Evolutionary conservation across 2,888 invertebrate genomes (phyloP).

Genomic region (Bimastos eiseni): DNA sequence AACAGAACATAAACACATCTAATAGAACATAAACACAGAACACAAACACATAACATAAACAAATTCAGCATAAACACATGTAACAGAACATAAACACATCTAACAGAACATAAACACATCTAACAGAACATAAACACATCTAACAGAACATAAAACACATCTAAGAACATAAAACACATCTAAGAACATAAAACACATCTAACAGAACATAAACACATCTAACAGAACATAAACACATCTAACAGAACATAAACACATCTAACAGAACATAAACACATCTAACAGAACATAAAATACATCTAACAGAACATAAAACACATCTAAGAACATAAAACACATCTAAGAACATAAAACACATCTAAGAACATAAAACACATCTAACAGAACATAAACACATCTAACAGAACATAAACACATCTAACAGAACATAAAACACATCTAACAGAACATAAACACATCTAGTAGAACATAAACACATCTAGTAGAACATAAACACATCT

Average conservation of each 20-base stretch:
- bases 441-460: conserved; percentile 35
- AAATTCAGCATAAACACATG: background rate
- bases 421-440: background rate
- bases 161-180: background rate
- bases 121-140: background rate
- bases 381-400: background rate
- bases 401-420: background rate
- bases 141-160: background rate
- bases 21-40: too few relatives aligned
- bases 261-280: background rate
- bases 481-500: background rate
- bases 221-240: background rate
- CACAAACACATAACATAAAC: too few relatives aligned
- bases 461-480: conserved; percentile 1
- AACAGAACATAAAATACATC: too few relatives aligned
- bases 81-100: too few relatives aligned
- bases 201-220: too few relatives aligned
- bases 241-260: background rate
- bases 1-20: background rate
- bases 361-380: background rate
- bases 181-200: too few relatives aligned
- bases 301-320: too few relatives aligned
- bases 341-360: too few relatives aligned
- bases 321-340: too few relatives aligned
- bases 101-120: background rate